These are phyloP conservation scores for Trinorchestia longiramus DNA, from an alignment of 1,140 invertebrate species.

Conservation along the genomic window DNA sequence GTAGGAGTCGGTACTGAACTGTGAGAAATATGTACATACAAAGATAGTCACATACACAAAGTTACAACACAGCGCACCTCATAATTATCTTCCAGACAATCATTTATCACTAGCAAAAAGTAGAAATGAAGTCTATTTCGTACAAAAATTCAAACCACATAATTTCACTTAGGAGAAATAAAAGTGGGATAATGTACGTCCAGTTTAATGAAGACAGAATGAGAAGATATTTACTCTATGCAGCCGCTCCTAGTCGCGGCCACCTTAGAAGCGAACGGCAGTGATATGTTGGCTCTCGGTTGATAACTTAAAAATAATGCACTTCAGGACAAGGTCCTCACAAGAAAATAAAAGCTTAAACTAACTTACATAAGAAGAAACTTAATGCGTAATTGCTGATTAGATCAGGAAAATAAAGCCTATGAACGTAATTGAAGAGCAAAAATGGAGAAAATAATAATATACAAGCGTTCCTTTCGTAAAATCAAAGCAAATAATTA, in stretches of 20 bases:
- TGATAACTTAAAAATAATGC: constrained; percentile 58
- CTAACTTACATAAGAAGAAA: neutral
- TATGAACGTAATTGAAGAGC: neutral
- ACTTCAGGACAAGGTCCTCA: constrained; percentile 44
- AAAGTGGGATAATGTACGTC: neutral
- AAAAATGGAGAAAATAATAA: neutral
- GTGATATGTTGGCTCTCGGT: constrained; percentile 67
- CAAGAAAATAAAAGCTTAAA: constrained; percentile 22
- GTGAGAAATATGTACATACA: neutral
- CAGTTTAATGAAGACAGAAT: neutral
- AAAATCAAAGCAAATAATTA: neutral
- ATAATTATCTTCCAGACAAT: neutral
- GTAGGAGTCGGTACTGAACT: neutral
- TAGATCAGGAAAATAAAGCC: neutral
- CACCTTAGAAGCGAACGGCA: constrained; percentile 61
- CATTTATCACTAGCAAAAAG: neutral
- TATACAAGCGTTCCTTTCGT: neutral
- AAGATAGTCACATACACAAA: too few species aligned
- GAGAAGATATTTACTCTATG: neutral
- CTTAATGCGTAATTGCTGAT: neutral
- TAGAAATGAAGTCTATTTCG: neutral
- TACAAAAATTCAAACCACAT: too few species aligned
- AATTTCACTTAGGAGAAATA: neutral
- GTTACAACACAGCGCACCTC: too few species aligned
- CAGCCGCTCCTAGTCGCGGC: neutral